Base-by-base conservation (phyloP, 2,888 invertebrate species). In the Hirtodrosophila alboralis region DNA sequence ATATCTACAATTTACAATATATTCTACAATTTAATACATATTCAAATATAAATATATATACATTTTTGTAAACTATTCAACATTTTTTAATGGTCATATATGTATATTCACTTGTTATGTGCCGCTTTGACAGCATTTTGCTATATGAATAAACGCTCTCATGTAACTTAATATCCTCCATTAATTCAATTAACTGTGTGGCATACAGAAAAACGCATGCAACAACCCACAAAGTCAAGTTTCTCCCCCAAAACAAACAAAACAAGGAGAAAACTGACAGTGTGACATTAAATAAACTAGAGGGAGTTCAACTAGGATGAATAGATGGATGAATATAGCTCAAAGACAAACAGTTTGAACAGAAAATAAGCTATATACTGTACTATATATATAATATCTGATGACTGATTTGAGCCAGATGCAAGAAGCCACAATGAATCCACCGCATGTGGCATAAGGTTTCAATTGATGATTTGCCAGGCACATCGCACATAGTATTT, bases 141-240 rank as follows among this genome's bases (percentile, higher is more conserved):
- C 18, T 33, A 8, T 14, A 4, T 21, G 36, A 12, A 21, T 12
- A 34, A n/a, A n/a, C n/a, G n/a, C 36, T 49, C n/a, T 21, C 33
- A 49, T 66, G 78, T 60, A 81, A 78, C 40, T 34, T 36, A 56
- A 78, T 81, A 75, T 52, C 36, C 54, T 53, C 63, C 67, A 83
- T 83, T 70, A 75, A 79, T 79, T 79, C 73, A 79, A 79, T 83
- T 79, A 79, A 79, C 70, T 61, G 47, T 54, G 54, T 61, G 48
- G 16, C 51, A 38, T 27, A 4, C 44, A 21, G 36, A 3, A 14
- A 54, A 48, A 48, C 41, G 18, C 18, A 3, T 4, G 18, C 18
- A 18, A 18, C 1, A 18, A 5, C 18, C 3, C 3, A 3, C 18
- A 31, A 26, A 34, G 60, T 33, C n/a, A n/a, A n/a, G n/a, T n/a